phyloP scores from a whole-genome alignment of 2,113 vertebrate genomes.

The Odontophorus gujanensis region DNA sequence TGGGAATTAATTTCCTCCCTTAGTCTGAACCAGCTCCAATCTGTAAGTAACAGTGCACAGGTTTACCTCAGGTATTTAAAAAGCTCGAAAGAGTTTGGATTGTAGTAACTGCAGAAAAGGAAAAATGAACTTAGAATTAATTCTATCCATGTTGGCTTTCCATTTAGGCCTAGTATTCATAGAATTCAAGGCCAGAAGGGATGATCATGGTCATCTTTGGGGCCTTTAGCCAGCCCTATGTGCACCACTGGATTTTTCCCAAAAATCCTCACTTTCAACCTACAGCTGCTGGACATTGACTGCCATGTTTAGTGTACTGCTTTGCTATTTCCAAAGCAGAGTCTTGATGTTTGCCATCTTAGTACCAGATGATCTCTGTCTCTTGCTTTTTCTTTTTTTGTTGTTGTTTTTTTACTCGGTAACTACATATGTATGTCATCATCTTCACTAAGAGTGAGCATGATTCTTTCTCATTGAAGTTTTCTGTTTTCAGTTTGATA shows the following conservation, averaged over 20 bases:
- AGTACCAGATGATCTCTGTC: not conserved
- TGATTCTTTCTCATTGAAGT: not conserved
- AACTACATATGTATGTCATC: not conserved
- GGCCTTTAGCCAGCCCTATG: not conserved
- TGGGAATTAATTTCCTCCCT: not conserved
- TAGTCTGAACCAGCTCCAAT: not conserved
- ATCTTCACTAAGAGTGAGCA: not conserved
- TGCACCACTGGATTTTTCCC: not conserved
- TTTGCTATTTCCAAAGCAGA: not conserved
- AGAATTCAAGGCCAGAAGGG: not conserved
- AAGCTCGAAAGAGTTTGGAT: not conserved
- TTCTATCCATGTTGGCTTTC: not conserved
- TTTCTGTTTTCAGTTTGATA: not conserved
- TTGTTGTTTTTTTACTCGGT: no score
- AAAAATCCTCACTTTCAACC: not conserved
- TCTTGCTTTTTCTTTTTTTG: not conserved
- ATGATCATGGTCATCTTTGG: not conserved
- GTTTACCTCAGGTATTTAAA: not conserved
- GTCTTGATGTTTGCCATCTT: accelerated
- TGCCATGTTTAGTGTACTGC: not conserved
- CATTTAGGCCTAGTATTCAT: not conserved
- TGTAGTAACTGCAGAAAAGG: not conserved
- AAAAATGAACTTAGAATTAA: not conserved
- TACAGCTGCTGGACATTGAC: not conserved
- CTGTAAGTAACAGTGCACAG: not conserved